Base-by-base conservation (phyloP, 1,140 invertebrate genomes). In the Chironomus tepperi region DNA sequence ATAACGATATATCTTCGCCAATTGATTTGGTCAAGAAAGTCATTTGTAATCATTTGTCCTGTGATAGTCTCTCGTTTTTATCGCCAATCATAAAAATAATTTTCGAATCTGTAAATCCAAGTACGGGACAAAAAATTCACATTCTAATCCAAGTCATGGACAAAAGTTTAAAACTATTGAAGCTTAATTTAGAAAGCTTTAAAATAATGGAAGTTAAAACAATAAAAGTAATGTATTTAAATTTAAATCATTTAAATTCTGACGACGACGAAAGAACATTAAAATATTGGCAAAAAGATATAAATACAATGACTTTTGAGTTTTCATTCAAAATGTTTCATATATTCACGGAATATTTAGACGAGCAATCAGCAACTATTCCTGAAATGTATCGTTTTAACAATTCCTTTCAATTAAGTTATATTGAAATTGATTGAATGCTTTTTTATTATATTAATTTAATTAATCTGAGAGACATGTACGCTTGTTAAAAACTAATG, bases 261-360 rank as follows among this genome's bases (percentile, higher is more conserved):
- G 65, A 70, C 9, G 65, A 70, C 3, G 19, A 70, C 12, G 65
- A 70, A 70, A 70, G 18, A 21, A 21, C 65, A 9, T 21, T 70
- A 8, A 70, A 70, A 70, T 70, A 70, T 70, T 70, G 65, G 65
- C 65, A 70, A 19, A 70, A 18, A 10, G 65, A 70, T 19, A 70
- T 70, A 7, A 70, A 70, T 70, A 18, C 19, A 18, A 18, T 10
- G 6, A 70, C 65, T 8, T 70, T 70, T 70, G 65, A 70, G 18
- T 21, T 70, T 21, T 70, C 65, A 18, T 70, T 18, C 18, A 70
- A 70, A 70, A 18, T 18, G n/a, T 70, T 70, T 19, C 65, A 70
- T 10, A 19, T 9, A 5, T 70, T 70, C 19, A 5, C 9, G 2
- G 65, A 70, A 21, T 70, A 70, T 21, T 21, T 70, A 7, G 6